These are phyloP conservation scores for Xyliphius kryptos DNA, from an alignment of 2,113 vertebrate species.

Conservation along the genomic window DNA sequence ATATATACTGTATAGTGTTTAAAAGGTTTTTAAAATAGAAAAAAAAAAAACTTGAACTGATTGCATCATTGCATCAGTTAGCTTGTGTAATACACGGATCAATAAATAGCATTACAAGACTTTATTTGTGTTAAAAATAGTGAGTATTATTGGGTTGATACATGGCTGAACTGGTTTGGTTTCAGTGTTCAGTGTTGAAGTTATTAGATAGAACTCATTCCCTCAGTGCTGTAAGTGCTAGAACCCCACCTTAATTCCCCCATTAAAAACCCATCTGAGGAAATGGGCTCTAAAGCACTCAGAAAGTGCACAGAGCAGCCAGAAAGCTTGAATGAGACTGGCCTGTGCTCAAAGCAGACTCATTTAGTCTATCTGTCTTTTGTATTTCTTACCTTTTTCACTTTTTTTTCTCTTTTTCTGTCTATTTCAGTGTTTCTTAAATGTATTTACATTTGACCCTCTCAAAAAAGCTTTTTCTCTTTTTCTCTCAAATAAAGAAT, in stretches of 20 bases:
- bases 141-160: conserved; percentile 37
- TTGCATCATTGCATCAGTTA: too few species aligned
- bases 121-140: conserved; percentile 1
- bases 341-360: conserved; percentile 29
- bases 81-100: not conserved
- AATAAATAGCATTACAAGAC: not conserved
- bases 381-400: not conserved
- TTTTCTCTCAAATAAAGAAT: too few species aligned
- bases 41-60: too few species aligned
- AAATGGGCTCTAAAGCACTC: conserved; percentile 38
- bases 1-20: too few species aligned
- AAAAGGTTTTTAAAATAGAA: too few species aligned
- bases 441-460: not conserved
- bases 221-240: conserved; percentile 28
- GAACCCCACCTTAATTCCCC: conserved; percentile 36
- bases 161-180: conserved; percentile 35
- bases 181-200: conserved; percentile 19
- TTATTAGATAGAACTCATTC: conserved; percentile 32
- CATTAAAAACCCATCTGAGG: conserved; percentile 43
- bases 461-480: not conserved
- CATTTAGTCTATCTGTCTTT: conserved; percentile 33
- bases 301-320: conserved; percentile 17
- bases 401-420: not conserved
- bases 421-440: not conserved
- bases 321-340: conserved; percentile 22